Base-by-base conservation (phyloP, 2,888 invertebrate genomes). In the Diaperis boleti region DNA sequence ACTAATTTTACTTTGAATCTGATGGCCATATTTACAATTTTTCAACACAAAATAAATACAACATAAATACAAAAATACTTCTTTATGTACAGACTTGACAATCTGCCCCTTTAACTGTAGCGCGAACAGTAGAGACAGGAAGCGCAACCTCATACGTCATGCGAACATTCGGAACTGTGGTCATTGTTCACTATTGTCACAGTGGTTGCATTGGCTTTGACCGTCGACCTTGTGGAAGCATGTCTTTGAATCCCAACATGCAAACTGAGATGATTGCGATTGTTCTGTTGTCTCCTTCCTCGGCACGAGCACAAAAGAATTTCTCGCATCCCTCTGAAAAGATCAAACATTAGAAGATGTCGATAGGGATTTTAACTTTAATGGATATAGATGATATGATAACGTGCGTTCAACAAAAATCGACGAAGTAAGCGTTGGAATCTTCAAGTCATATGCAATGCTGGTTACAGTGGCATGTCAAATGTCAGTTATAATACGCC, bases 301-400 rank as follows among this genome's bases (percentile, higher is more conserved):
- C 78, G 72, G 14, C 75, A 68, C 11, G 83, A 83, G 76, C 92
- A 92, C 64, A 88, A 84, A 26, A 94, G 79, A 15, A 94, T 84
- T 79, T 95, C 95, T 64, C 88, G 85, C 89, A 95, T 93, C 13
- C 94, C 94, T 75, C 90, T 90, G 71, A 13, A 73, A 72, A 54
- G 62, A 41, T 42, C 15, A 33, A 22, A 41, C 44, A 10, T 41
- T 5, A 26, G n/a, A 3, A 26, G 26, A 5, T n/a, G n/a, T n/a
- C n/a, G n/a, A n/a, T n/a, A n/a, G n/a, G n/a, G n/a, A n/a, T n/a
- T n/a, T n/a, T n/a, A n/a, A n/a, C n/a, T n/a, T n/a, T n/a, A n/a
- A n/a, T n/a, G n/a, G n/a, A n/a, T n/a, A n/a, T n/a, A n/a, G n/a
- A n/a, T n/a, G n/a, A n/a, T n/a, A n/a, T n/a, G n/a, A n/a, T n/a